These are phyloP conservation scores for Amia ocellicauda DNA, from an alignment of 2,113 vertebrate species.

Conservation along the genomic window DNA sequence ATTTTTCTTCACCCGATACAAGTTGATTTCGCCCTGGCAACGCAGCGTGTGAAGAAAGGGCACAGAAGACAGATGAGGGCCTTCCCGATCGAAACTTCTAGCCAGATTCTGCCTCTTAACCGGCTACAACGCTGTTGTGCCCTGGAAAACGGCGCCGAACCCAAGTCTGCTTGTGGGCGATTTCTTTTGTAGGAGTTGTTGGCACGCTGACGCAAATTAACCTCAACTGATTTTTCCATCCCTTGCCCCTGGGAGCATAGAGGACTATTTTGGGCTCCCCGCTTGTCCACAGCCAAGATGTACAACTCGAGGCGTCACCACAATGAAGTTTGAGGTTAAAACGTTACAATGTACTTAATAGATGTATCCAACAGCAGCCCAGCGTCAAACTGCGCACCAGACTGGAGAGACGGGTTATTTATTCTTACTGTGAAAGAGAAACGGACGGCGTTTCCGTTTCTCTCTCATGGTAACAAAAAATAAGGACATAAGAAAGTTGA, in stretches of 20 bases:
- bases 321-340: constrained; percentile 12
- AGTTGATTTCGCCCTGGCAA: too few species aligned
- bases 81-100: too few species aligned
- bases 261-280: constrained; percentile 1
- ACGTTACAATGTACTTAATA: constrained; percentile 8
- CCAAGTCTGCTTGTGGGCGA: not conserved
- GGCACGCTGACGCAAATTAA: not conserved
- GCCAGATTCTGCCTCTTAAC: too few species aligned
- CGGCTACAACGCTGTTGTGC: too few species aligned
- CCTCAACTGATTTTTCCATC: constrained; percentile 6
- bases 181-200: constrained; percentile 7
- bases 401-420: constrained; percentile 3
- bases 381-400: constrained; percentile 5
- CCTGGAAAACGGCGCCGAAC: too few species aligned
- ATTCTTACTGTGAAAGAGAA: not conserved
- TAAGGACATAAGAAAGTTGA: too few species aligned
- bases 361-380: constrained; percentile 12
- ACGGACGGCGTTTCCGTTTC: too few species aligned
- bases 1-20: too few species aligned
- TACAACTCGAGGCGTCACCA: constrained; percentile 3
- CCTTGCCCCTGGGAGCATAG: not conserved
- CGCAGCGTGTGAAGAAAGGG: too few species aligned
- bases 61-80: too few species aligned
- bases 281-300: constrained; percentile 10
- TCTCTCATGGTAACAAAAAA: too few species aligned